Conservation (phyloP, 2,888 invertebrate genomes). For the Epinotia brunnichana region DNA sequence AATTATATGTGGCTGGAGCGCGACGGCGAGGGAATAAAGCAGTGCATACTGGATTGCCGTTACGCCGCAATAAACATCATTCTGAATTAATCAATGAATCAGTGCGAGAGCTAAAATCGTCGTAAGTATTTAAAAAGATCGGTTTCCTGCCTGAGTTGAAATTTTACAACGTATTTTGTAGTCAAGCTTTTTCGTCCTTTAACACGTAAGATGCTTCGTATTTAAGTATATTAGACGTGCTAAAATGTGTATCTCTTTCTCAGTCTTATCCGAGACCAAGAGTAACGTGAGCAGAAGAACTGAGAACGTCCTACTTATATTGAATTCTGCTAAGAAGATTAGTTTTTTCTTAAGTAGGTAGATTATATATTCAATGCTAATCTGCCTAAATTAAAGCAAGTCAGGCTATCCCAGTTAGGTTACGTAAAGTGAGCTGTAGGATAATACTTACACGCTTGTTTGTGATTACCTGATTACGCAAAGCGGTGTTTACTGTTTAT, state of each 20-base stretch:
- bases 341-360: neutral
- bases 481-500: neutral
- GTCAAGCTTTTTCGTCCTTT: too few species aligned
- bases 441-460: neutral
- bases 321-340: neutral
- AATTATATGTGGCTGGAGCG: neutral
- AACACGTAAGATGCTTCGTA: too few species aligned
- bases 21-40: neutral
- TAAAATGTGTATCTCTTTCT: too few species aligned
- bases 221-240: too few species aligned
- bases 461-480: slow-evolving; percentile 7
- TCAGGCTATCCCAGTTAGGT: neutral
- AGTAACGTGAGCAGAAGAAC: too few species aligned
- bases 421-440: slow-evolving; percentile 5
- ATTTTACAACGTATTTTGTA: too few species aligned
- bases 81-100: neutral
- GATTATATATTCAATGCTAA: slow-evolving; percentile 12
- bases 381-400: slow-evolving; percentile 14
- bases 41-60: neutral
- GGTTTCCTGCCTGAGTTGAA: too few species aligned
- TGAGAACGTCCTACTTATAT: too few species aligned
- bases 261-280: too few species aligned
- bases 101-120: neutral
- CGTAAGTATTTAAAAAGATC: too few species aligned
- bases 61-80: neutral